Conservation (phyloP, 2,113 vertebrate species). For the Oostethus manadensis region DNA sequence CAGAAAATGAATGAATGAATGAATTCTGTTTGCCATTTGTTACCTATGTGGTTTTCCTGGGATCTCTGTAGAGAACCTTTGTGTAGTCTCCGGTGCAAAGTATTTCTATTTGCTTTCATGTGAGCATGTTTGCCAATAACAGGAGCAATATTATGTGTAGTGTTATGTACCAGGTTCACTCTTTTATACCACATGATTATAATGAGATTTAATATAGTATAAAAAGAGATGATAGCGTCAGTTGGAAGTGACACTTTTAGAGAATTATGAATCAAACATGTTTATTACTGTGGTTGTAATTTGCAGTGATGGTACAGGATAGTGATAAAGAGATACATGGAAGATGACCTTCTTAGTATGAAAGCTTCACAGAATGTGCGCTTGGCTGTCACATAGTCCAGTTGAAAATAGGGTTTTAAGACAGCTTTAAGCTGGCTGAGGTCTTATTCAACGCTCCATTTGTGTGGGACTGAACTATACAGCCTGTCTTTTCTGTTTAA, state of each 20-base stretch:
- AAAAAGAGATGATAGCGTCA: neutral
- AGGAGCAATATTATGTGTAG: neutral
- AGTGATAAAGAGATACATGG: neutral
- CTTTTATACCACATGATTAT: neutral
- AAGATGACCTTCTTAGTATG: constrained; percentile 17
- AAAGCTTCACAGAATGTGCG: constrained; percentile 4
- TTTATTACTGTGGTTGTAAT: neutral
- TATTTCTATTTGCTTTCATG: neutral
- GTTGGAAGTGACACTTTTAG: neutral
- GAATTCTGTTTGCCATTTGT: neutral
- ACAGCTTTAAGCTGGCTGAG: constrained; percentile 28
- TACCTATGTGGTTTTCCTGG: neutral
- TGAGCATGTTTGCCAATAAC: neutral
- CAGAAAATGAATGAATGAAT: no score
- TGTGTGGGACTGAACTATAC: constrained; percentile 19
- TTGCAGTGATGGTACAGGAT: neutral
- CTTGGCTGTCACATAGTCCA: constrained; percentile 11
- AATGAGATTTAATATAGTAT: neutral
- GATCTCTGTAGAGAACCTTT: neutral
- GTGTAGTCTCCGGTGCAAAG: neutral
- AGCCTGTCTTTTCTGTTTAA: constrained; percentile 25
- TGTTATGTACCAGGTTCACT: neutral
- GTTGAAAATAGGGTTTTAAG: constrained; percentile 17
- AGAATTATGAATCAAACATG: no score
- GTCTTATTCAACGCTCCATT: constrained; percentile 19